These are phyloP conservation scores for Dolichotis patagonum DNA, from an alignment of 2,113 vertebrate genomes.

Conservation along the genomic window DNA sequence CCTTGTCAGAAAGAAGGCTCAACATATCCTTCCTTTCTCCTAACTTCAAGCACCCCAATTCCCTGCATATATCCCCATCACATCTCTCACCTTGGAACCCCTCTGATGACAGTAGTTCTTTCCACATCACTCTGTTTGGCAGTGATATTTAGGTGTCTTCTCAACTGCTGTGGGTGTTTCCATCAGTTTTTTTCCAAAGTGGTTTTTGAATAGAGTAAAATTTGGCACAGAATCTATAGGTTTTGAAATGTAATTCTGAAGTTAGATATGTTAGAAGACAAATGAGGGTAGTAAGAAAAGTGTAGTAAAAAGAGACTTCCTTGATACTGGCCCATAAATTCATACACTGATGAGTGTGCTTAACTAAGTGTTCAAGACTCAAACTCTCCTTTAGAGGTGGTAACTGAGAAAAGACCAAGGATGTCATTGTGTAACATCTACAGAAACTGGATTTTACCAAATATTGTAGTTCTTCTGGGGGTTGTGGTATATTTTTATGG, in stretches of 20 bases:
- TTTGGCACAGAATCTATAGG: background rate
- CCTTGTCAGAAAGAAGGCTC: background rate
- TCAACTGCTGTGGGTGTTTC: background rate
- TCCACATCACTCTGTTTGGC: background rate
- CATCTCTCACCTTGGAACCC: background rate
- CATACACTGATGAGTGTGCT: background rate
- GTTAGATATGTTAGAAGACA: constrained; percentile 40
- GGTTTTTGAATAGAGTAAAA: background rate
- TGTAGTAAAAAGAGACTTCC: background rate
- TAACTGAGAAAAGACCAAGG: background rate
- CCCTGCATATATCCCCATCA: background rate
- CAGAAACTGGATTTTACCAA: background rate
- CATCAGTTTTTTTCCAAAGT: background rate
- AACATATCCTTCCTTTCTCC: background rate
- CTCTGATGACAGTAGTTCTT: background rate
- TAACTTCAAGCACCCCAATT: background rate
- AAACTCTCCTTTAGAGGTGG: background rate
- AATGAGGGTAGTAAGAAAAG: background rate
- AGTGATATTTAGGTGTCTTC: background rate
- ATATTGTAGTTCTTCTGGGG: background rate
- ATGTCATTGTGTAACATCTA: background rate
- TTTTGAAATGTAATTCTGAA: background rate
- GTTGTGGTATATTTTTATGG: background rate
- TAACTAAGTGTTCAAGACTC: background rate
- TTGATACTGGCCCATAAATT: background rate